Evolutionary conservation across 92 coral and sea anemone genomes (phyloP).

Genomic region (Porites rus): DNA sequence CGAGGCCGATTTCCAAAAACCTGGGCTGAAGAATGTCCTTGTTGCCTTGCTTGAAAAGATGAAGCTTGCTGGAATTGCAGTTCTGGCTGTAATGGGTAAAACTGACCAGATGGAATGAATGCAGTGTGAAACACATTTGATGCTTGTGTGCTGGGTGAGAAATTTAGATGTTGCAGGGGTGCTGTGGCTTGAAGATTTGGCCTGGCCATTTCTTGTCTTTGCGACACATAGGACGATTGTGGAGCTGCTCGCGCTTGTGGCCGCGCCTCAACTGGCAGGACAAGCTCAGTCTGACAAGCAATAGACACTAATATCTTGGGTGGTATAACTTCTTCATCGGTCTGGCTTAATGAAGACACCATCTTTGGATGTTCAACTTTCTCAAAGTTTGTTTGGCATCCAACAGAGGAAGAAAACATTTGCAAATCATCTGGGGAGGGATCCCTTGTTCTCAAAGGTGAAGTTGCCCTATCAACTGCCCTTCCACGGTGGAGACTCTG

Average conservation of each 20-base stretch:
- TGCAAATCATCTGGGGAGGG: conserved; percentile 27
- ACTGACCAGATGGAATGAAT: background rate
- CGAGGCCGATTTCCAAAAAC: background rate
- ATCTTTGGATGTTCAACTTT: conserved; percentile 12
- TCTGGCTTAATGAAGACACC: conserved; percentile 23
- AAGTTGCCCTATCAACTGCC: conserved; percentile 29
- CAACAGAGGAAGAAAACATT: background rate
- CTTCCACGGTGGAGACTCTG: conserved; percentile 56
- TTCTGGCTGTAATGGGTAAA: background rate
- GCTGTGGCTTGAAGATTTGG: background rate
- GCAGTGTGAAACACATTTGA: background rate
- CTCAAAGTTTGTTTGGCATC: conserved; percentile 26
- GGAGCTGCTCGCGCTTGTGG: background rate
- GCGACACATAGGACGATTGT: background rate
- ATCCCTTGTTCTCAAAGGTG: conserved; percentile 1
- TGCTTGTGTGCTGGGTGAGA: background rate
- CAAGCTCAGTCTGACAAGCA: conserved; percentile 1
- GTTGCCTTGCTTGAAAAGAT: background rate
- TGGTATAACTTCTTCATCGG: conserved; percentile 23
- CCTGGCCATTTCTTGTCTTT: conserved; percentile 11
- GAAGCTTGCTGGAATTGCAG: background rate
- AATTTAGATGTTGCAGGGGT: background rate
- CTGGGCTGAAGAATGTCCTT: background rate
- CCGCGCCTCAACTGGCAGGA: background rate
- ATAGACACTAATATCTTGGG: conserved; percentile 10